Evolutionary conservation across 2,888 invertebrate genomes (phyloP).

Genomic region (Leptinotarsa tumamoca): DNA sequence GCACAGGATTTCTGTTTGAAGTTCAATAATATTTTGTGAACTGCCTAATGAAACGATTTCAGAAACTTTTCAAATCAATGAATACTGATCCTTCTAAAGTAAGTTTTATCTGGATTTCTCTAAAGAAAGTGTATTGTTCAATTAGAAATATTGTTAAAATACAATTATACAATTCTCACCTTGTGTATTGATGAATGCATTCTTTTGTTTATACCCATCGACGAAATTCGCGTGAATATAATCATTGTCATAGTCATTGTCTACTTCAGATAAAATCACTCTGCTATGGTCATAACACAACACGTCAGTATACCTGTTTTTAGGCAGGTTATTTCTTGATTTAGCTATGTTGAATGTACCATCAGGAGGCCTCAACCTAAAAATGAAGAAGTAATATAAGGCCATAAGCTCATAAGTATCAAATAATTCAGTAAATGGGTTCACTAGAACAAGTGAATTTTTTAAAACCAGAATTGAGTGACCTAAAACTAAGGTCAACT

Average conservation of each 20-base stretch:
- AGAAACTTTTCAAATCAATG: too few relatives aligned
- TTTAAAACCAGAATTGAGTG: too few relatives aligned
- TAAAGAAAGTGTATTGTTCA: too few relatives aligned
- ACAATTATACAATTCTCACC: constrained; percentile 69
- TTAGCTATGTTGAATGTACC: constrained; percentile 91
- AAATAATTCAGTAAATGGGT: too few relatives aligned
- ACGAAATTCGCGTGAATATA: constrained; percentile 99
- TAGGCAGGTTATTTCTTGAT: constrained; percentile 80
- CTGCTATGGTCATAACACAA: constrained; percentile 96
- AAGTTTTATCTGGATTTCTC: too few relatives aligned
- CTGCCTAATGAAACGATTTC: too few relatives aligned
- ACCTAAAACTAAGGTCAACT: too few relatives aligned
- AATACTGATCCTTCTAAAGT: too few relatives aligned
- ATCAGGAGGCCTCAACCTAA: constrained; percentile 79
- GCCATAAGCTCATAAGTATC: neutral
- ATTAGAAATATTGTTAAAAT: too few relatives aligned
- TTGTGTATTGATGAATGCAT: constrained; percentile 98
- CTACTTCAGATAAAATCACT: constrained; percentile 80
- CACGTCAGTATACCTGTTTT: constrained; percentile 95
- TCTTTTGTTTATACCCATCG: constrained; percentile 97
- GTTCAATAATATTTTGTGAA: too few relatives aligned
- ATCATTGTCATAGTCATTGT: constrained; percentile 83
- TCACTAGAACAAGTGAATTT: too few relatives aligned
- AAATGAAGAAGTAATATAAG: constrained; percentile 15
- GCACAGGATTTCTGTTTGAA: too few relatives aligned